Evolutionary conservation across 2,113 vertebrate genomes (phyloP), one percentile per base, ranked within the genome.

Genomic region (Pachycephala philippinensis): DNA sequence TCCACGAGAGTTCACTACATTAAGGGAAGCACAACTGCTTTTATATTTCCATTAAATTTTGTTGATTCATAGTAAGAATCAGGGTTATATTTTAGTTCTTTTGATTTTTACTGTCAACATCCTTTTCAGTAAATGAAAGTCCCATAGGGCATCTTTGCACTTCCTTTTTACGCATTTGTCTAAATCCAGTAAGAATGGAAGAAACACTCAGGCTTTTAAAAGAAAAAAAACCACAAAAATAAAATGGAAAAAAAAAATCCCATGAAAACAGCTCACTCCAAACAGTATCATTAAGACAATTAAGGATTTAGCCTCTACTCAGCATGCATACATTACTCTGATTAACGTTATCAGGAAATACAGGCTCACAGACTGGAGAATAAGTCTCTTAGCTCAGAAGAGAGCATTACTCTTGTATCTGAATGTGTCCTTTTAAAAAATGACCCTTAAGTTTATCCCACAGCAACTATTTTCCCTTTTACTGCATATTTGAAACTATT

Each of bases 391-490:
- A 88, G 71, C 81, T 94, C 86, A 86, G 71, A 94, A 86, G 35
- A 92, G 52, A 87, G 24, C 14, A 92, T 93, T 95, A 78, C 68
- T 93, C 66, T 95, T 87, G 87, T 56, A 91, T 82, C 57, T 92
- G 56, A 95, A 92, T 45, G 45, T 75, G 81, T 75, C 66, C 85
- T 96, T 96, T 96, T 39, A 60, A 92, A 90, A 96, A 96, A 97
- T 95, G 80, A 94, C 84, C 78, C 64, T 96, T 87, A 96, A 95
- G 91, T 90, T 95, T 93, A 86, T 97, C 95, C 91, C 91, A 82
- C 61, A 92, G 84, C 93, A 92, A 93, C 93, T 96, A 87, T 95
- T 96, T 94, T 94, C 85, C 28, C 11, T 90, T 93, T 93, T 81
- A 95, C 71, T 70, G 65, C 65, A 68, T 87, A 90, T 92, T 81